phyloP scores from a whole-genome alignment of 2,797 vertebrate species.

The Erpetoichthys calabaricus region DNA sequence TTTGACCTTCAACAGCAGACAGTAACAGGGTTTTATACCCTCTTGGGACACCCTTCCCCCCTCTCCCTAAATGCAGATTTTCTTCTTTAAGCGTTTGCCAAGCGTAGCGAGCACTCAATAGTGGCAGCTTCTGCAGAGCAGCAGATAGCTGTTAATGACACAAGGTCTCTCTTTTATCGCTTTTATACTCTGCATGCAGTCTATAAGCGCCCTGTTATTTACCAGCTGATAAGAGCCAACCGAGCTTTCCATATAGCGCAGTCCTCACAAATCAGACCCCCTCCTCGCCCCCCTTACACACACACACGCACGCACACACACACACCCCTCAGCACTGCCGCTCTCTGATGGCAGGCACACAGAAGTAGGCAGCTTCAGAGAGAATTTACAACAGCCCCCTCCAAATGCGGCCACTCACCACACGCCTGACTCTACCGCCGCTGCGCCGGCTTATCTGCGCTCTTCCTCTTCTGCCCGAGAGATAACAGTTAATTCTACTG shows the following conservation, averaged over 20 bases:
- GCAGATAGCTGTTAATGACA: constrained; percentile 99
- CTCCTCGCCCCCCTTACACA: too few relatives aligned
- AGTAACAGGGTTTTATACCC: too few relatives aligned
- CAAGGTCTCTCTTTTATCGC: constrained; percentile 84
- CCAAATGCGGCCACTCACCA: constrained; percentile 57
- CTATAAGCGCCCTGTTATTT: constrained; percentile 90
- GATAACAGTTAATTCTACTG: constrained; percentile 97
- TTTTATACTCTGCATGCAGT: constrained; percentile 85
- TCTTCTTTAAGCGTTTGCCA: constrained; percentile 78
- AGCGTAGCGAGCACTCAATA: constrained; percentile 67
- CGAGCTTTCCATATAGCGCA: constrained; percentile 94
- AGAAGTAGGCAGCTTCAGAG: constrained; percentile 50
- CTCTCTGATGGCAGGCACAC: constrained; percentile 64
- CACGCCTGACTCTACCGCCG: constrained; percentile 64
- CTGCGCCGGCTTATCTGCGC: constrained; percentile 81
- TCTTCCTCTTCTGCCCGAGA: constrained; percentile 85
- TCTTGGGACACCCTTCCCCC: constrained; percentile 14
- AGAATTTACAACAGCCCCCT: constrained; percentile 79
- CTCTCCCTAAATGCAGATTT: constrained; percentile 28
- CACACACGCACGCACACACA: too few relatives aligned
- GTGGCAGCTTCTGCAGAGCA: constrained; percentile 79
- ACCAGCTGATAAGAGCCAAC: constrained; percentile 85
- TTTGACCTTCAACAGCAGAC: too few relatives aligned
- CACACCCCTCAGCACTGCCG: too few relatives aligned
- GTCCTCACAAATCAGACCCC: constrained; percentile 54